Base-by-base conservation (phyloP, 2,113 vertebrate genomes). In the Sphaerodactylus townsendi region DNA sequence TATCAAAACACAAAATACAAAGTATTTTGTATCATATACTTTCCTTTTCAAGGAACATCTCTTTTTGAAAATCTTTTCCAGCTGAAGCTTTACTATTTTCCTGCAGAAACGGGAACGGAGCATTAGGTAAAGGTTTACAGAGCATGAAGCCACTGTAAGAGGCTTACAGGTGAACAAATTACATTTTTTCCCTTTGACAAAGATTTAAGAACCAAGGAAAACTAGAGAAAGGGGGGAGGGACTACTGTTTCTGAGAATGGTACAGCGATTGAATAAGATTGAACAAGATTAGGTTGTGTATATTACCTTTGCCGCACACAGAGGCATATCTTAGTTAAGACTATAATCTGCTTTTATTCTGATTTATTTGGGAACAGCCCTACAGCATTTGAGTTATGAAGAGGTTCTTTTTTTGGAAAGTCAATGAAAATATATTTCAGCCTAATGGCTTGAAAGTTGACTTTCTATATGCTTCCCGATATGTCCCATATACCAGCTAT, bases 51-150 rank as follows among this genome's bases (percentile, higher is more conserved):
- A 77, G 8, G 35, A 15, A 33, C 48, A 68, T 56, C 21, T 69
- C 21, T 62, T 82, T 74, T 48, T 41, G 41, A 21, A 69, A 70
- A 56, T 25, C 10, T 25, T 84, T 65, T 68, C 15, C 41, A 59
- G 48, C 48, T 56, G 35, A 69, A 8, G 37, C 11, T 48, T 84
- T 70, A 70, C 33, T 77, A 56, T 59, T 77, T 35, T 69, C 41
- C 41, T 28, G 62, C 35, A 39, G 37, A 70, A 84, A 70, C 48
- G 70, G 48, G 69, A 84, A 69, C 56, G 37, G 74, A 44, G 37
- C 66, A 69, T 83, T 83, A 84, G 75, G 30, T 44, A 70, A 77
- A 77, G 50, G 70, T 77, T 53, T 77, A 77, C 65, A 77, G 65
- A 56, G 37, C 74, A 70, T 56, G 21, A 70, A 77, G 48, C 50